Base-by-base conservation (phyloP, 2,888 invertebrate species). In the Mimas tiliae region DNA sequence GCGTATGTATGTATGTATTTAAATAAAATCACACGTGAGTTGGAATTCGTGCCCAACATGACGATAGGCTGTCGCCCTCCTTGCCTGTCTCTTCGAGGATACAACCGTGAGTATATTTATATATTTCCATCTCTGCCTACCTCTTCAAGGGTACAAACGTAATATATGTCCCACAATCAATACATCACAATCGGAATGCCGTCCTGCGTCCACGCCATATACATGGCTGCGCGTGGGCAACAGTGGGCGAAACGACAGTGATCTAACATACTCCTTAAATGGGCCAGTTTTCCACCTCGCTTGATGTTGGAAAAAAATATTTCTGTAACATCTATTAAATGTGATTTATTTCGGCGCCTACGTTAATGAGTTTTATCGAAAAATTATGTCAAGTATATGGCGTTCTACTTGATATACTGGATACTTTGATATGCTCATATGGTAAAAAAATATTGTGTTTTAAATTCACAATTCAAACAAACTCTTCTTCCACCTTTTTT, bases 161-260 rank as follows among this genome's bases (percentile, higher is more conserved):
- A 27, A 9, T 50, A 50, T 50, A 6, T 19, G 19, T 50, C 50
- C 19, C 38, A 45, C 45, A 45, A 19, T 50, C 50, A 19, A 48
- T 50, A 42, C 38, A 58, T 38, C 34, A 34, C 55, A 34, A 55
- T 38, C 55, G 58, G 58, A 58, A 58, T 58, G 58, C 19, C 38
- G 58, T 58, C 42, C 58, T 38, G 38, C 11, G 16, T 52, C 52
- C 19, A 34, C 16, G 34, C 65, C 47, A 42, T 48, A 21, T 48
- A 65, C 45, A 58, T n/a, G 58, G 34, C 42, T 14, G 62, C 19
- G 65, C 65, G 65, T 65, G 65, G 65, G 65, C 48, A n/a, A 14
- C 33, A 42, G 65, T 65, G 65, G 65, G 65, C 65, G 64, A 33
- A 6, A 51, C 64, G 21, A 50, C 65, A 42, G 58, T 65, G 62